Percentiles rank a stretch among this genome's conserved stretches.
Evolutionary conservation across 1,140 invertebrate genomes (phyloP).

Genomic region (Lordiphosa clarofinis): DNA sequence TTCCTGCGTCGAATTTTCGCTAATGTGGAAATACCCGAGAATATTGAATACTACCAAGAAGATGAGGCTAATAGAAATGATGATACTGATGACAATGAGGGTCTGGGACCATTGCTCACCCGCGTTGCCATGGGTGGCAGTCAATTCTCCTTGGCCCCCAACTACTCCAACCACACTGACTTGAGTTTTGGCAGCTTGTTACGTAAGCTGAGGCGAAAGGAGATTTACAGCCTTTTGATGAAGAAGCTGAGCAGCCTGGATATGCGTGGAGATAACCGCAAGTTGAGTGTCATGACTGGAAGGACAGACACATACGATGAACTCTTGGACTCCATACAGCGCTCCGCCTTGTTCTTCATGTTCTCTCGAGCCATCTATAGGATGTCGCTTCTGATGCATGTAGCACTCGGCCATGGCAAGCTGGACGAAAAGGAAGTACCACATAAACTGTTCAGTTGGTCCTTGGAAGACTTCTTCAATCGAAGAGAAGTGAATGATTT

Average conservation of each 20-base stretch:
- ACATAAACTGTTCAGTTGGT: slow-evolving; percentile 27
- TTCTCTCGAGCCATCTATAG: slow-evolving; percentile 7
- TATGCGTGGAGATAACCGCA: background rate
- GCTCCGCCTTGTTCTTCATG: slow-evolving; percentile 15
- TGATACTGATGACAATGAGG: background rate
- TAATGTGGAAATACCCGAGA: background rate
- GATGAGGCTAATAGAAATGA: background rate
- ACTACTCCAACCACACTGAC: background rate
- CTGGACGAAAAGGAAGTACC: slow-evolving; percentile 5
- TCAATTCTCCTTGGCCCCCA: slow-evolving; percentile 2
- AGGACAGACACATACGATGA: background rate
- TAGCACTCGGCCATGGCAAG: background rate
- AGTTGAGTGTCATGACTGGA: background rate
- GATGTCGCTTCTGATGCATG: slow-evolving; percentile 5
- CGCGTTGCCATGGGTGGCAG: background rate
- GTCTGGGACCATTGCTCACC: background rate
- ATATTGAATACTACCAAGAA: no score
- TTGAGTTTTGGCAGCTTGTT: slow-evolving; percentile 1
- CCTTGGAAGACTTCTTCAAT: slow-evolving; percentile 13
- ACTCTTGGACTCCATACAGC: slow-evolving; percentile 18
- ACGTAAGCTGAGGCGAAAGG: background rate
- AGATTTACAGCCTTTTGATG: background rate
- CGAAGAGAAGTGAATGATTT: slow-evolving; percentile 15
- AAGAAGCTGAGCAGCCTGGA: background rate
- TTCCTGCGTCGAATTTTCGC: slow-evolving; percentile 18